These are phyloP conservation scores for Capromys pilorides DNA, from an alignment of 2,797 vertebrate genomes.

Conservation along the genomic window DNA sequence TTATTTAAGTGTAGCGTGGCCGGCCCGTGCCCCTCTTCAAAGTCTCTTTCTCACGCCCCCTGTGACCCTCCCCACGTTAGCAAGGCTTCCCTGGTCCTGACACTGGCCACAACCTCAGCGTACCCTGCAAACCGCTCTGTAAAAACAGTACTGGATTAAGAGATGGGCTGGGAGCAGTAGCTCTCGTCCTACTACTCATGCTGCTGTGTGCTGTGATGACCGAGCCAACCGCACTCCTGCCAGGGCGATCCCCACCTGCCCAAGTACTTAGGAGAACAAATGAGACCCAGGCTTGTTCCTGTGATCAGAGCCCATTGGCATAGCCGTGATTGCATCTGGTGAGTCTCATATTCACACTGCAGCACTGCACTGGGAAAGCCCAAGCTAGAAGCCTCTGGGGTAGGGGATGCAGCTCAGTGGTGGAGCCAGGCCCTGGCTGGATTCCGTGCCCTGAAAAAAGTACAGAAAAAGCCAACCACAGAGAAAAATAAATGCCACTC, in stretches of 20 bases:
- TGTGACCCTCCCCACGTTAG: not conserved
- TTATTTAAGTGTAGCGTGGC: not conserved
- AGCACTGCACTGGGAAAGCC: not conserved
- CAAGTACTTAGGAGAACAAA: slow-evolving; percentile 41
- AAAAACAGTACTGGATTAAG: not conserved
- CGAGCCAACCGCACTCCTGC: not conserved
- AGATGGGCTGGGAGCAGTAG: not conserved
- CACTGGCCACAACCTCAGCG: not conserved
- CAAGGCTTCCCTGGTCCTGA: not conserved
- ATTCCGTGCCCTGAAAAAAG: not conserved
- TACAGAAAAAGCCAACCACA: not conserved
- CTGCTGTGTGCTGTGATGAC: not conserved
- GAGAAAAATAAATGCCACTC: not conserved
- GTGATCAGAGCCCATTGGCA: not conserved
- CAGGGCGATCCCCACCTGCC: not conserved
- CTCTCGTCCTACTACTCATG: not conserved
- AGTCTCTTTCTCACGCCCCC: not conserved
- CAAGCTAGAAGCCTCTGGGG: not conserved
- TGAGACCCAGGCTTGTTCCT: not conserved
- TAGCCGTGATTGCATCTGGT: not conserved
- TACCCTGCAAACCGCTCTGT: not conserved
- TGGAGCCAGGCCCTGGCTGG: not conserved
- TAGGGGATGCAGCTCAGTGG: not conserved
- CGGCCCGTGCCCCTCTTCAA: not conserved
- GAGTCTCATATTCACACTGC: not conserved